A percentile compares a stretch with the other conserved stretches of the same genome.
phyloP scores from a whole-genome alignment of 2,113 vertebrate genomes.

The Mus spicilegus region DNA sequence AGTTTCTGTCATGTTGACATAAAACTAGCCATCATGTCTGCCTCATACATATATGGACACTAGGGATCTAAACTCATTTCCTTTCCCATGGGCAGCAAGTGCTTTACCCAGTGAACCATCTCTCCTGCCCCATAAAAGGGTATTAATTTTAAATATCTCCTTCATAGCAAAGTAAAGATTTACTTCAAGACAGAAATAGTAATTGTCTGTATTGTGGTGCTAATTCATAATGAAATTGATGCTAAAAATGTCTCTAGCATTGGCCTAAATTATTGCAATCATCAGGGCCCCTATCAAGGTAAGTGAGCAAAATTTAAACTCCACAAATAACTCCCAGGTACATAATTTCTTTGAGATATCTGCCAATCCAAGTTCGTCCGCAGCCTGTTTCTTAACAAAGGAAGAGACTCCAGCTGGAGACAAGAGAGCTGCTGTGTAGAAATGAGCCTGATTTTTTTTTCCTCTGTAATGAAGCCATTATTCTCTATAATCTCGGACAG shows the following conservation, averaged over 20 bases:
- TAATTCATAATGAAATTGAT: conserved; percentile 37
- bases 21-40: neutral
- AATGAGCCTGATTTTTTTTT: conserved; percentile 57
- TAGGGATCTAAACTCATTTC: neutral
- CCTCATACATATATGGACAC: neutral
- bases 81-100: neutral
- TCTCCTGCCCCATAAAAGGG: neutral
- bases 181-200: conserved; percentile 53
- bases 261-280: conserved; percentile 28
- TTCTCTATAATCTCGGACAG: conserved; percentile 67
- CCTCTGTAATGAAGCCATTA: conserved; percentile 70
- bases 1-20: neutral
- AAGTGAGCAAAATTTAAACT: conserved; percentile 40
- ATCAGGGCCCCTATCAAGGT: conserved; percentile 34
- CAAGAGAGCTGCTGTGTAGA: neutral
- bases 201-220: neutral
- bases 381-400: conserved; percentile 69
- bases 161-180: conserved; percentile 46
- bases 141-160: conserved; percentile 47
- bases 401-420: conserved; percentile 19
- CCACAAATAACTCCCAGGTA: neutral
- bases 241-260: conserved; percentile 28
- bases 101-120: neutral
- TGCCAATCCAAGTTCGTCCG: neutral
- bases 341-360: conserved; percentile 39